These are phyloP conservation scores for Euschistus heros DNA, from an alignment of 1,140 invertebrate species.

Conservation along the genomic window DNA sequence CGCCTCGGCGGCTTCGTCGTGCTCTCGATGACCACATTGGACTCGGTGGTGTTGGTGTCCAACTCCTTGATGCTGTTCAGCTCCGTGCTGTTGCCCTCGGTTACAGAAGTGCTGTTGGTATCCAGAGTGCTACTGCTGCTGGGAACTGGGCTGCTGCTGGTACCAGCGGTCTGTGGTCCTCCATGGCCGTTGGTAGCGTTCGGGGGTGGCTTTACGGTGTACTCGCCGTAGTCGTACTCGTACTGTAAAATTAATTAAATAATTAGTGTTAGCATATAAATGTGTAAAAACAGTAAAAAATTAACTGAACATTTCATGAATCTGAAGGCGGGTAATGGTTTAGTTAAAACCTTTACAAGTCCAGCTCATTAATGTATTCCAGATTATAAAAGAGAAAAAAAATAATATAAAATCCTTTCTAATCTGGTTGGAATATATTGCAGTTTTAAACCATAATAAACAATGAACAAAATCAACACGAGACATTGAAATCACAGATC, in stretches of 20 bases:
- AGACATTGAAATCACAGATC: too few relatives aligned
- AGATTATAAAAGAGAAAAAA: too few relatives aligned
- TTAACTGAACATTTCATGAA: too few relatives aligned
- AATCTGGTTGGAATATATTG: too few relatives aligned
- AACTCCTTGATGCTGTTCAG: neutral
- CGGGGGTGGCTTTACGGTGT: conserved; percentile 36
- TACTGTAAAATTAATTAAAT: conserved; percentile 30
- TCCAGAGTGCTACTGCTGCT: neutral
- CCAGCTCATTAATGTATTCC: too few relatives aligned
- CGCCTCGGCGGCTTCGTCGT: conserved; percentile 23
- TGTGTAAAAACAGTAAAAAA: too few relatives aligned
- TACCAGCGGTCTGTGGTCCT: conserved; percentile 24
- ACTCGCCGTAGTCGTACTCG: conserved; percentile 40
- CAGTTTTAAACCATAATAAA: too few relatives aligned
- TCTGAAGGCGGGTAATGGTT: too few relatives aligned
- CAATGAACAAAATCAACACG: too few relatives aligned
- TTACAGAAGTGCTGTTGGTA: neutral
- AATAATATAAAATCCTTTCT: too few relatives aligned
- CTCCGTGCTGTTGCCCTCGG: conserved; percentile 8
- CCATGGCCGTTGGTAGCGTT: conserved; percentile 15
- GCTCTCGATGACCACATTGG: neutral
- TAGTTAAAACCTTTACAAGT: too few relatives aligned
- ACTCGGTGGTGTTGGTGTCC: neutral
- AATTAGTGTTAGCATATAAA: neutral
- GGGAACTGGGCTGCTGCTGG: neutral